Evolutionary conservation across 2,888 invertebrate species (phyloP).

Genomic region (Perithous albicinctus): DNA sequence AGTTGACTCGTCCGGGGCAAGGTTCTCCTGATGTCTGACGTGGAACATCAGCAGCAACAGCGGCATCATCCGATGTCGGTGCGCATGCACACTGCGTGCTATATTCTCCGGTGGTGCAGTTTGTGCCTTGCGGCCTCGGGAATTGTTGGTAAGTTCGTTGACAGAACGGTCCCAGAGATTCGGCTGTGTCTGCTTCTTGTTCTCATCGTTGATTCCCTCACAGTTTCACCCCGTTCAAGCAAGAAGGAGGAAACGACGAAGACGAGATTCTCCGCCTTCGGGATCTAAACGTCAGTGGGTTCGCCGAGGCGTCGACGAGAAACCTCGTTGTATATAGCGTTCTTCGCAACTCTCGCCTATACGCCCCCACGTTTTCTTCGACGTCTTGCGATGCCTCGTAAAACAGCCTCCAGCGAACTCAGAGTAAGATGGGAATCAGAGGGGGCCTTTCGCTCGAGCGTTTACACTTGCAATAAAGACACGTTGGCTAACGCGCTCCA

Average conservation of each 20-base stretch:
- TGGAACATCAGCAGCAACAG: background rate
- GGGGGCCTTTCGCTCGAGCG: slow-evolving; percentile 11
- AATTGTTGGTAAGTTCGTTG: slow-evolving; percentile 67
- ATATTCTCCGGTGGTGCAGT: slow-evolving; percentile 3
- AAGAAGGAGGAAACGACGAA: slow-evolving; percentile 51
- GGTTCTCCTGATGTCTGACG: slow-evolving; percentile 45
- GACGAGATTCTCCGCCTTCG: slow-evolving; percentile 46
- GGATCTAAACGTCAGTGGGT: slow-evolving; percentile 48
- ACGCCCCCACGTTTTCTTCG: slow-evolving; percentile 51
- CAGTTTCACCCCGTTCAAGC: slow-evolving; percentile 5
- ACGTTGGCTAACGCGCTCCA: slow-evolving; percentile 21
- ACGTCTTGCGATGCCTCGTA: slow-evolving; percentile 42
- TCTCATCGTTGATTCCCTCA: slow-evolving; percentile 27
- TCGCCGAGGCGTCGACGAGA: slow-evolving; percentile 31
- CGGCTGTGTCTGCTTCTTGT: slow-evolving; percentile 42
- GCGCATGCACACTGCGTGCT: slow-evolving; percentile 9
- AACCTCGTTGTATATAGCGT: background rate
- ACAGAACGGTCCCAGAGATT: slow-evolving; percentile 61
- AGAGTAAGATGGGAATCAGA: slow-evolving; percentile 18
- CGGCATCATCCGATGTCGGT: slow-evolving; percentile 16
- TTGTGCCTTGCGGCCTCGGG: slow-evolving; percentile 42
- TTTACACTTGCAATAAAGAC: slow-evolving; percentile 63
- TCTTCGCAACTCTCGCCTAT: slow-evolving; percentile 11
- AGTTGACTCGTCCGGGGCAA: slow-evolving; percentile 53
- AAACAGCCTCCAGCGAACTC: slow-evolving; percentile 47